Evolutionary conservation across 2,113 vertebrate genomes (phyloP).

Genomic region (Atlantisia rogersi): DNA sequence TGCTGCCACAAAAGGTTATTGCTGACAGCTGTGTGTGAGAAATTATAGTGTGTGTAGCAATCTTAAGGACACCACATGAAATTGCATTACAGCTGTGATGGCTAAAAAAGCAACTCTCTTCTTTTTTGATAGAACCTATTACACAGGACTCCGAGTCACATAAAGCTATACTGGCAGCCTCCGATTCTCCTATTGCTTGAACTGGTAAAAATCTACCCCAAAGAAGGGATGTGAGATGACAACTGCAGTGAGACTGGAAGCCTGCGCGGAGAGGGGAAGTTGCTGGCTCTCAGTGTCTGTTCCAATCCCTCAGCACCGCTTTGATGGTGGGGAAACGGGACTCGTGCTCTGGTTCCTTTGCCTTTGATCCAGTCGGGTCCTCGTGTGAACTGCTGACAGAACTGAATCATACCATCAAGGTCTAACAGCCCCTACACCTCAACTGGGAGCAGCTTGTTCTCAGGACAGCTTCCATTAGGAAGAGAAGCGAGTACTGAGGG

Average conservation of each 20-base stretch:
- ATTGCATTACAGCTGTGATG: not conserved
- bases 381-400: not conserved
- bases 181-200: not conserved
- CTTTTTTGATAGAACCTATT: not conserved
- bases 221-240: not conserved
- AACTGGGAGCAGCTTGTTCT: not conserved
- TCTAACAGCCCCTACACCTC: not conserved
- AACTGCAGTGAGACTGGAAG: not conserved
- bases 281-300: not conserved
- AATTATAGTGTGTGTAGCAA: not conserved
- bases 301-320: not conserved
- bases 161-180: not conserved
- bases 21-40: not conserved
- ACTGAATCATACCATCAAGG: not conserved
- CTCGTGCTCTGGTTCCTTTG: not conserved
- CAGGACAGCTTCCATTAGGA: not conserved
- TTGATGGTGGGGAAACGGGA: not conserved
- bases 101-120: not conserved
- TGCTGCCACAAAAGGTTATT: conserved; percentile 28
- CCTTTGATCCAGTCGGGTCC: not conserved
- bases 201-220: not conserved
- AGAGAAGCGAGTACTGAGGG: not conserved
- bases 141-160: not conserved
- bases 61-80: not conserved
- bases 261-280: not conserved